A percentile compares a stretch with the other conserved stretches of the same genome.
Evolutionary conservation across 2,797 vertebrate species (phyloP).

Genomic region (Mormyrus hasselquistii): DNA sequence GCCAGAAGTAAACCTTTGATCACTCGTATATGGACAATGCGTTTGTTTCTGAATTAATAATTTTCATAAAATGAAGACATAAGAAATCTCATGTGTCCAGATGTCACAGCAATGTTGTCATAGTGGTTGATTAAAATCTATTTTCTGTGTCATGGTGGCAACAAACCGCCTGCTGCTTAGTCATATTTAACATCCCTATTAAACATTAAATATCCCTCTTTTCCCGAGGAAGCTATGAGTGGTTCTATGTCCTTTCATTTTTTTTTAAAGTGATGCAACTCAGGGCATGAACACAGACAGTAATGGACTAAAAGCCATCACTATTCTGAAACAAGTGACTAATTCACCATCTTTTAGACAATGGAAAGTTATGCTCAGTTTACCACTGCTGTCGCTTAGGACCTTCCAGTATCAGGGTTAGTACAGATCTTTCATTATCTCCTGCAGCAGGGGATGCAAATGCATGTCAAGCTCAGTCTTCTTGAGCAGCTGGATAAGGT

Average conservation of each 20-base stretch:
- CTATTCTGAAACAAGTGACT: neutral
- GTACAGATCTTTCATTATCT: conserved; percentile 96
- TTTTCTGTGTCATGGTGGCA: neutral
- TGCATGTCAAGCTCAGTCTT: conserved; percentile 90
- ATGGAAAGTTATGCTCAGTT: neutral
- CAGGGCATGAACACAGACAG: neutral
- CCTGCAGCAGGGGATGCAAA: conserved; percentile 90
- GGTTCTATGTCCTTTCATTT: neutral
- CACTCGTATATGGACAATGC: neutral
- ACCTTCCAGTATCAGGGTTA: conserved; percentile 44
- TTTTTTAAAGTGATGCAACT: neutral
- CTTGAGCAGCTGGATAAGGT: conserved; percentile 86
- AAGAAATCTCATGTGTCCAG: conserved; percentile 1
- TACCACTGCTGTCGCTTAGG: neutral
- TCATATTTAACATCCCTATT: neutral
- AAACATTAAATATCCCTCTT: neutral
- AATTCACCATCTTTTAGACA: neutral
- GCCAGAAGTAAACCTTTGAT: neutral
- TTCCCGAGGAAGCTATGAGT: neutral
- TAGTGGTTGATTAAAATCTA: conserved; percentile 9
- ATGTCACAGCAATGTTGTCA: conserved; percentile 11
- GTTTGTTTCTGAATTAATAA: neutral
- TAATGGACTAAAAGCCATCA: neutral
- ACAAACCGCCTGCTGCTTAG: neutral
- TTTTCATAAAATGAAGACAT: neutral